phyloP scores from a whole-genome alignment of 2,888 invertebrate genomes.

The Tetragonisca angustula region DNA sequence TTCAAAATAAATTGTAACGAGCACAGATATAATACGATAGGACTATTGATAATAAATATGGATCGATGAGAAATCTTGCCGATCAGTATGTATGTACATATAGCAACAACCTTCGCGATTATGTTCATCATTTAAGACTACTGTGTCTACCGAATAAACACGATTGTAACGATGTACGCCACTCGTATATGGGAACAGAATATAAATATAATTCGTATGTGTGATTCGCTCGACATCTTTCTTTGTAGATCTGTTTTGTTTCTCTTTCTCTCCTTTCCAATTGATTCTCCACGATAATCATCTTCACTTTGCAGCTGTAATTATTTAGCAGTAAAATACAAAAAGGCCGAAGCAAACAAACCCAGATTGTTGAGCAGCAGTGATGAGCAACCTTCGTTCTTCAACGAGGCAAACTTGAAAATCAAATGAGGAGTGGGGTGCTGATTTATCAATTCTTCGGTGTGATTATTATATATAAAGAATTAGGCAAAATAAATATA shows the following conservation, averaged over 20 bases:
- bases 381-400: too few species aligned
- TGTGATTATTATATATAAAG: too few species aligned
- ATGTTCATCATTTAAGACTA: slow-evolving; percentile 32
- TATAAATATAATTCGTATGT: slow-evolving; percentile 51
- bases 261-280: not conserved
- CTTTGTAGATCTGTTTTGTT: not conserved
- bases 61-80: slow-evolving; percentile 38
- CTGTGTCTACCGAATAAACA: slow-evolving; percentile 15
- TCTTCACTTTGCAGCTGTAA: not conserved
- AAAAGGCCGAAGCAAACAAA: slow-evolving; percentile 6
- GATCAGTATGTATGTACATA: slow-evolving; percentile 6
- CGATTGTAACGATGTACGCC: slow-evolving; percentile 46
- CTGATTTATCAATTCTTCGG: too few species aligned
- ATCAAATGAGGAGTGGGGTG: too few species aligned
- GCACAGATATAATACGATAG: slow-evolving; percentile 31
- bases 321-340: not conserved
- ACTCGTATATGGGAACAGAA: slow-evolving; percentile 44
- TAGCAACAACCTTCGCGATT: slow-evolving; percentile 45
- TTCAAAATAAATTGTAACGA: not conserved
- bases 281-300: slow-evolving; percentile 11
- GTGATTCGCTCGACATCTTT: slow-evolving; percentile 14
- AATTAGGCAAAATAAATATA: too few species aligned
- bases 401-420: too few species aligned
- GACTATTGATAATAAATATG: slow-evolving; percentile 44
- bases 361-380: too few species aligned